phyloP scores from a whole-genome alignment of 2,888 invertebrate genomes.

The Aquatica leii region DNA sequence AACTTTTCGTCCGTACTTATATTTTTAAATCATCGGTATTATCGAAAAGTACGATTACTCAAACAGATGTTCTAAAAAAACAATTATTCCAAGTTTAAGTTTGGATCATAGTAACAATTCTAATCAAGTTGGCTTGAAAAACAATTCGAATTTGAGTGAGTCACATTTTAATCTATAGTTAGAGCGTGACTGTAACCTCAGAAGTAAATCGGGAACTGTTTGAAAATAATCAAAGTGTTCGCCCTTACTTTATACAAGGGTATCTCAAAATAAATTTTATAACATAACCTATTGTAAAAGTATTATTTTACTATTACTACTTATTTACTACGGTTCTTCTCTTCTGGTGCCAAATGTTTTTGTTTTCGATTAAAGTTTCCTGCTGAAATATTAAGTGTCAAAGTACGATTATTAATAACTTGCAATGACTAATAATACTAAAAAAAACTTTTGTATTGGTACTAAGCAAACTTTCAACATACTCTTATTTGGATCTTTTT shows the following conservation, averaged over 20 bases:
- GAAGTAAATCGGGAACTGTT: constrained; percentile 39
- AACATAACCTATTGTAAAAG: constrained; percentile 9
- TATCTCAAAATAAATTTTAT: constrained; percentile 31
- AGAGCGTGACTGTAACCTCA: constrained; percentile 43
- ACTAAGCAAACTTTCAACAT: too few species aligned
- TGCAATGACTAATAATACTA: too few species aligned
- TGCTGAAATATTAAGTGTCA: too few species aligned
- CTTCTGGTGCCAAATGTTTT: neutral
- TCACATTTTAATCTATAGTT: constrained; percentile 45
- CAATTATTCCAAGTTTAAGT: constrained; percentile 16
- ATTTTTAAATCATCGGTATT: constrained; percentile 12
- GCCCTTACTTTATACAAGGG: constrained; percentile 31
- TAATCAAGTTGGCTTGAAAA: constrained; percentile 36
- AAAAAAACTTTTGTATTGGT: too few species aligned
- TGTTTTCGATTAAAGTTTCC: neutral
- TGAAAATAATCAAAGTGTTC: constrained; percentile 31
- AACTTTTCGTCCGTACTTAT: neutral
- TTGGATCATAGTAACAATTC: constrained; percentile 13
- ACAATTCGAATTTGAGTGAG: constrained; percentile 45
- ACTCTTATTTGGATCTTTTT: too few species aligned
- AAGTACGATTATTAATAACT: too few species aligned
- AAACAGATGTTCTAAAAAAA: constrained; percentile 17
- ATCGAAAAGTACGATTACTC: constrained; percentile 2
- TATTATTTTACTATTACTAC: neutral
- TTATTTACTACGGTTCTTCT: constrained; percentile 5